Evolutionary conservation across 1,140 invertebrate species (phyloP).

Genomic region (Drosophila rufa): DNA sequence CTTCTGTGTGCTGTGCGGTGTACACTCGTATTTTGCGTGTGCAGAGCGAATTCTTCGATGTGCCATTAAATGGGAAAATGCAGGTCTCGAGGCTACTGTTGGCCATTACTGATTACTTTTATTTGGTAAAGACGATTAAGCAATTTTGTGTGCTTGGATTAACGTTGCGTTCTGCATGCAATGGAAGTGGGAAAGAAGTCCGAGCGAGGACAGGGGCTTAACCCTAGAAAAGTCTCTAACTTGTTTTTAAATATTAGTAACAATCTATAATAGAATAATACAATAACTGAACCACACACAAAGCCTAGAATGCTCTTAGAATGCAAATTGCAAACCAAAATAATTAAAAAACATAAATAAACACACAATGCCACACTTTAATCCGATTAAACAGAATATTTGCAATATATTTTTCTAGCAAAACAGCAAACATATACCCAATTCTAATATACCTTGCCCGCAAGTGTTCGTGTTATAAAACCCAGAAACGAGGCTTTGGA

Average conservation of each 20-base stretch:
- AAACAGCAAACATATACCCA: neutral
- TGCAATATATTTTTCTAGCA: neutral
- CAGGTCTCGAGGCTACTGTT: conserved; percentile 32
- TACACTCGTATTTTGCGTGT: conserved; percentile 55
- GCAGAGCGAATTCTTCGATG: conserved; percentile 49
- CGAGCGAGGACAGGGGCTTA: neutral
- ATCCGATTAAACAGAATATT: conserved; percentile 5
- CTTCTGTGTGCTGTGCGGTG: neutral
- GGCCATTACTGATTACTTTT: conserved; percentile 74
- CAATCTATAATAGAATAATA: neutral
- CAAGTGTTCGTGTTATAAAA: conserved; percentile 18
- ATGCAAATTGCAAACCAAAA: conserved; percentile 16
- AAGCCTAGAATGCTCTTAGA: neutral
- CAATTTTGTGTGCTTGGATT: conserved; percentile 53
- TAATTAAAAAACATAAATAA: neutral
- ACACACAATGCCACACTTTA: neutral
- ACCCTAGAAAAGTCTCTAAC: neutral
- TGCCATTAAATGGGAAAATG: conserved; percentile 50
- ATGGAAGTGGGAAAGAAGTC: conserved; percentile 1
- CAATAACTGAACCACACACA: neutral
- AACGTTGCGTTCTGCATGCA: conserved; percentile 66
- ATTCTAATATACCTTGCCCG: neutral
- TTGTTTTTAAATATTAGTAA: neutral
- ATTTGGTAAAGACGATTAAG: conserved; percentile 64
- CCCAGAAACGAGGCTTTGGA: conserved; percentile 25